Evolutionary conservation across 1,140 invertebrate genomes (phyloP), one percentile per base, ranked within the genome.

Genomic region (Ooceraea biroi): DNA sequence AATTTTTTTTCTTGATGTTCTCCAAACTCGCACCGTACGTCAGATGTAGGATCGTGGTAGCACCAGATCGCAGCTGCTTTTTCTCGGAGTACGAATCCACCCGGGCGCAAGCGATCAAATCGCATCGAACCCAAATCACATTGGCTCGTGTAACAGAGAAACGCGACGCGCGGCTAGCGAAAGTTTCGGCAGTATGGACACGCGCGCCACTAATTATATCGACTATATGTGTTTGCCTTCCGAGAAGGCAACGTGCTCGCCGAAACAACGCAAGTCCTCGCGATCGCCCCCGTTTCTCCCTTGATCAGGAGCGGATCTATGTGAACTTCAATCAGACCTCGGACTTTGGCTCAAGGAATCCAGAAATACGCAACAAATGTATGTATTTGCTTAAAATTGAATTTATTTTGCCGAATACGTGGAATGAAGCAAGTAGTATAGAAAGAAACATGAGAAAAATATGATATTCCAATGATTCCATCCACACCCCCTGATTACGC

Each of bases 141-240:
- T 69, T 8, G 27, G 25, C 57, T 80, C 65, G 25, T 46, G 36
- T 71, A 80, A 80, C 76, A 80, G 65, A 80, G 65, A 83, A 85
- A 73, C 69, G 69, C 22, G 14, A 14, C 17, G 36, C 48, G 69
- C 41, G 61, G 41, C 57, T 60, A 48, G 55, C 27, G 44, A 50
- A 44, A 82, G 78, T 73, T 85, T 86, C 74, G 74, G 44, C 61
- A 57, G 61, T 57, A 61, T 27, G 68, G 71, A 89, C 88, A 85
- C 88, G 88, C 89, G 90, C 88, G 84, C 87, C 87, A 92, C 92
- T 92, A 93, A 92, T 93, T 92, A 93, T 91, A 92, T 90, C 91
- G 85, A 83, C 78, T 66, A 87, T 74, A 83, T 78, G 83, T 84
- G 88, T 91, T 91, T 84, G 85, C 72, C 63, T 93, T 93, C 92